These are phyloP conservation scores for Hippasteria phrygiana DNA, from an alignment of 53 echinoderm and acorn worm genomes.

Conservation along the genomic window DNA sequence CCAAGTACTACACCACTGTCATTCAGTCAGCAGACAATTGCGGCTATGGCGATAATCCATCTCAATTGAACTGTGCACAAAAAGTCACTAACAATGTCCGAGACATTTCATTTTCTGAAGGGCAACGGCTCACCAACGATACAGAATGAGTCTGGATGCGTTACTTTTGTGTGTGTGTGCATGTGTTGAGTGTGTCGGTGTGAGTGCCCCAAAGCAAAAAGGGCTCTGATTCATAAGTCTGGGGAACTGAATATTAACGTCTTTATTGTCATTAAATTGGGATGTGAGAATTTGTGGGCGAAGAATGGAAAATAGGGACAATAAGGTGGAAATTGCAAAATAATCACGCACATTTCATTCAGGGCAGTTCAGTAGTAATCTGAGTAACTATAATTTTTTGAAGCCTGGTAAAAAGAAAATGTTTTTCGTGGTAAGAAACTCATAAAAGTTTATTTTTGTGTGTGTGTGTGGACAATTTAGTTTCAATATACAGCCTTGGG, in stretches of 20 bases:
- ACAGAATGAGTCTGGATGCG: conserved; percentile 2
- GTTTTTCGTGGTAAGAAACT: too few relatives aligned
- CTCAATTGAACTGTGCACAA: conserved; percentile 13
- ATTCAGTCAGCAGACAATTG: conserved; percentile 41
- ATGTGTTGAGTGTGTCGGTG: too few relatives aligned
- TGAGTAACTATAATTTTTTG: not conserved
- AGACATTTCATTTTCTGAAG: conserved; percentile 19
- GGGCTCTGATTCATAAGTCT: conserved; percentile 13
- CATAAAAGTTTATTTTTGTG: too few relatives aligned
- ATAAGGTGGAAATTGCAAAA: conserved; percentile 9
- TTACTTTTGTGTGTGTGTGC: not conserved
- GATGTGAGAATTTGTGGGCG: not conserved
- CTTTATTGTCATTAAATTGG: conserved; percentile 27
- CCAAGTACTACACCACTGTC: conserved; percentile 34
- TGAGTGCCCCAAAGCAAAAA: not conserved
- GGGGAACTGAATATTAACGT: conserved; percentile 1
- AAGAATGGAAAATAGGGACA: not conserved
- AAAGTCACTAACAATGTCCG: conserved; percentile 43
- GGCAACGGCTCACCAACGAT: not conserved
- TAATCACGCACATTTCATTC: not conserved
- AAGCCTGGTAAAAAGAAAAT: too few relatives aligned
- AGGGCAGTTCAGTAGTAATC: not conserved
- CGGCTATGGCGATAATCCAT: conserved; percentile 22
- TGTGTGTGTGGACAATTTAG: too few relatives aligned
- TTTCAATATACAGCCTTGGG: too few relatives aligned